Percentiles rank a stretch among this genome's conserved stretches.
These are phyloP conservation scores for Gyps fulvus DNA, from an alignment of 2,113 vertebrate species.

Conservation along the genomic window DNA sequence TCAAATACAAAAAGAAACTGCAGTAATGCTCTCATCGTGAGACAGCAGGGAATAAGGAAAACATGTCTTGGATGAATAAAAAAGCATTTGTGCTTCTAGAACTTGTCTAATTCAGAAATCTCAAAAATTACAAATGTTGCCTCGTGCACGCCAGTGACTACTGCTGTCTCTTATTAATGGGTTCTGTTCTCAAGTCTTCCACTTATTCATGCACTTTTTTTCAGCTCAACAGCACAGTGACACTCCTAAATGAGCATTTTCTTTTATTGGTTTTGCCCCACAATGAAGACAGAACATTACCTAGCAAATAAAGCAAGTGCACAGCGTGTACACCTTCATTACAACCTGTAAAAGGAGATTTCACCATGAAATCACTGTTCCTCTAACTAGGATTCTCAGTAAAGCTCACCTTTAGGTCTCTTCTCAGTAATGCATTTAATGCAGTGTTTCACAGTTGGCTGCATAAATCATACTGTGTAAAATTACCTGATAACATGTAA, in stretches of 20 bases:
- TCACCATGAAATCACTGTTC: neutral
- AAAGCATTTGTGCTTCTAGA: neutral
- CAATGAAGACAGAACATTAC: fast-evolving
- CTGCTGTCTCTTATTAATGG: neutral
- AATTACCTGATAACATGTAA: neutral
- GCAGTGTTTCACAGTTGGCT: neutral
- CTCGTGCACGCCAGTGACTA: neutral
- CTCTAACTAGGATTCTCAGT: fast-evolving
- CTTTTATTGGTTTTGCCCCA: neutral
- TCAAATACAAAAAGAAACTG: neutral
- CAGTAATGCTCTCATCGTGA: fast-evolving
- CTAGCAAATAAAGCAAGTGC: no score
- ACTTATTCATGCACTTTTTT: neutral
- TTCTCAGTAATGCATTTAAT: neutral
- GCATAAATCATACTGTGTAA: neutral
- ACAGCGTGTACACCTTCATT: fast-evolving
- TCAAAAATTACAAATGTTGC: neutral
- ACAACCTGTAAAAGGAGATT: neutral
- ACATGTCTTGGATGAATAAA: neutral
- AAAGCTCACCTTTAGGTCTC: neutral
- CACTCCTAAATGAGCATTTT: neutral
- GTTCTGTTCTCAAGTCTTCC: neutral
- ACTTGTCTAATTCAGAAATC: neutral
- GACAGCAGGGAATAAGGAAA: neutral
- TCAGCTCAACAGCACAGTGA: fast-evolving